These are phyloP conservation scores for Laterallus jamaicensis DNA, from an alignment of 2,113 vertebrate species.

Conservation along the genomic window DNA sequence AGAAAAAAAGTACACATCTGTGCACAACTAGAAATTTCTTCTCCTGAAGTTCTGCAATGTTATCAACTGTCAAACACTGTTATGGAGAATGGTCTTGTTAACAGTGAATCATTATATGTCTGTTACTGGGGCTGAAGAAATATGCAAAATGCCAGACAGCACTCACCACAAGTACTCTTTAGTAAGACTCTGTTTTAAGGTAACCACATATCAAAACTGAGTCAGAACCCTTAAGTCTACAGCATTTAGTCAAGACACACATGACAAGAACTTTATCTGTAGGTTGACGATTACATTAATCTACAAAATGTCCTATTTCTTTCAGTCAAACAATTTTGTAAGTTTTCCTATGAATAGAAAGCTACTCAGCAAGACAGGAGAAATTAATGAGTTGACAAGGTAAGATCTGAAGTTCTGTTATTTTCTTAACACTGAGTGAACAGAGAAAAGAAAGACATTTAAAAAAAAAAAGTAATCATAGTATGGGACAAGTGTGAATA, in stretches of 20 bases:
- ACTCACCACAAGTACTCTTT: not conserved
- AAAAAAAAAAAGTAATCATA: slow-evolving; percentile 7
- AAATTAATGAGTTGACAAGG: not conserved
- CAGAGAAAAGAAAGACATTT: not conserved
- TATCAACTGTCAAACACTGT: not conserved
- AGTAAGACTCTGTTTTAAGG: not conserved
- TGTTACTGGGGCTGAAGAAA: not conserved
- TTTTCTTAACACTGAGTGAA: slow-evolving; percentile 14
- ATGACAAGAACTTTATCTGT: not conserved
- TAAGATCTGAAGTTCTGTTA: not conserved
- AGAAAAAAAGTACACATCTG: not conserved
- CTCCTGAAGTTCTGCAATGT: not conserved
- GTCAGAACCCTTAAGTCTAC: not conserved
- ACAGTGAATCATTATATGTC: not conserved
- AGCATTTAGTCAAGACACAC: not conserved
- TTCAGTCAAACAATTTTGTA: not conserved
- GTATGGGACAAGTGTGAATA: slow-evolving; percentile 28
- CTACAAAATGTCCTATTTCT: not conserved
- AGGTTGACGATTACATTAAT: not conserved
- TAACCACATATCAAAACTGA: not conserved
- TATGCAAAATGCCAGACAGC: not conserved
- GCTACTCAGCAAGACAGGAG: not conserved
- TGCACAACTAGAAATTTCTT: not conserved
- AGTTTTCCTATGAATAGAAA: not conserved
- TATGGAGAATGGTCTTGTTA: not conserved